phyloP scores from a whole-genome alignment of 2,797 vertebrate genomes.

The Esox masquinongy region DNA sequence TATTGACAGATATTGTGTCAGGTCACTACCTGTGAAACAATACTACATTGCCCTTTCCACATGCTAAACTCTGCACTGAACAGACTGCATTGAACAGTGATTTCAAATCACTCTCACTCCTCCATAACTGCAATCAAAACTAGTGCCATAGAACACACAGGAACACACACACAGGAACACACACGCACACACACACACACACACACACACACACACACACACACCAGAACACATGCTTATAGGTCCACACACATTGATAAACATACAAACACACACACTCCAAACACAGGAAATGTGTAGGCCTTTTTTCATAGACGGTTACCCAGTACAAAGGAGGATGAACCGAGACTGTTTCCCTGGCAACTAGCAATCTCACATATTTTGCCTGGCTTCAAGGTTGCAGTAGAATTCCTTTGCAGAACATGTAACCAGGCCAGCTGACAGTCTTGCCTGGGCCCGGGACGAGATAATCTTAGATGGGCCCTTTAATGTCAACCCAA shows the following conservation, averaged over 20 bases:
- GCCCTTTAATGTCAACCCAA: no score
- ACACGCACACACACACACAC: constrained; percentile 11
- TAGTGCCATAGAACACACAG: constrained; percentile 14
- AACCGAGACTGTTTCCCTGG: constrained; percentile 67
- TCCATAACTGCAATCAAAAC: constrained; percentile 49
- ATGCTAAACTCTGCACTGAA: constrained; percentile 19
- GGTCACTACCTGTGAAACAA: constrained; percentile 29
- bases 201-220: neutral
- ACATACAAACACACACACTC: neutral
- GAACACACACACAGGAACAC: no score
- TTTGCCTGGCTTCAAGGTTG: constrained; percentile 39
- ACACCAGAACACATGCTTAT: constrained; percentile 8
- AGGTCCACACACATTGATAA: neutral
- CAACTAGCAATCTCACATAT: constrained; percentile 49
- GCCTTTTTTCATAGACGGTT: neutral
- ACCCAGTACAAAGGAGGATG: neutral
- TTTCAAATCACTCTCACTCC: constrained; percentile 30
- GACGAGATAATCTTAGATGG: no score
- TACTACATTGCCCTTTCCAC: constrained; percentile 10
- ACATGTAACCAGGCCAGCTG: no score
- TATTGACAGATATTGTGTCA: constrained; percentile 30
- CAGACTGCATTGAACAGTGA: constrained; percentile 20
- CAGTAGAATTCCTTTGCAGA: constrained; percentile 41
- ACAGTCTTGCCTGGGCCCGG: no score
- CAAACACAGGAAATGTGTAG: constrained; percentile 1